These are phyloP conservation scores for Chelon labrosus DNA, from an alignment of 2,797 vertebrate species.

Conservation along the genomic window DNA sequence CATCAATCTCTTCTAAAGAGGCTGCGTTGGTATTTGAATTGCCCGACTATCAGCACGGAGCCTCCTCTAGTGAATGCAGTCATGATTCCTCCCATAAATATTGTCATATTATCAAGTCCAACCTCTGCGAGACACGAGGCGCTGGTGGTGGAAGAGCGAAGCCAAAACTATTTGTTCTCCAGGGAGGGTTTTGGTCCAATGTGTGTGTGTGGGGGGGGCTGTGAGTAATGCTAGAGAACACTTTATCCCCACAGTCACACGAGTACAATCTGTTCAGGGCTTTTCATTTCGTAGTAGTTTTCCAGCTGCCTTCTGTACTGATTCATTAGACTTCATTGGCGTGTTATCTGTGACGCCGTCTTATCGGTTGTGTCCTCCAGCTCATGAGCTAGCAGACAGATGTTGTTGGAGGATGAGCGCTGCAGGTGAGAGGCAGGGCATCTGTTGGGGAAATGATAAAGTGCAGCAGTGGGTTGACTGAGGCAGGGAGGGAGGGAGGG, in stretches of 20 bases:
- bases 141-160: background rate
- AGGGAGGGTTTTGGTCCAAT: conserved; percentile 13
- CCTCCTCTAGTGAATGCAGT: background rate
- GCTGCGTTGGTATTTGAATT: background rate
- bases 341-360: background rate
- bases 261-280: conserved; percentile 40
- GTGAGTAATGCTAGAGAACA: conserved; percentile 54
- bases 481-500: background rate
- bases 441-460: background rate
- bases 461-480: conserved; percentile 11
- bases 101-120: conserved; percentile 30
- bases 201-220: conserved; percentile 4
- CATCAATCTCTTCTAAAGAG: background rate
- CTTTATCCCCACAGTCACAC: conserved; percentile 55
- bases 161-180: conserved; percentile 42
- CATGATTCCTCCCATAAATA: conserved; percentile 26
- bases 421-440: conserved; percentile 26
- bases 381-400: conserved; percentile 2
- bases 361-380: conserved; percentile 4
- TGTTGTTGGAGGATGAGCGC: conserved; percentile 17
- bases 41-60: background rate
- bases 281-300: conserved; percentile 3
- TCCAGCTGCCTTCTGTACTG: background rate
- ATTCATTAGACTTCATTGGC: background rate
- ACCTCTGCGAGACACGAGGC: background rate